A percentile compares a stretch with the other conserved stretches of the same genome.
Evolutionary conservation across 2,797 vertebrate genomes (phyloP).

Genomic region (Eulemur rubriventer): DNA sequence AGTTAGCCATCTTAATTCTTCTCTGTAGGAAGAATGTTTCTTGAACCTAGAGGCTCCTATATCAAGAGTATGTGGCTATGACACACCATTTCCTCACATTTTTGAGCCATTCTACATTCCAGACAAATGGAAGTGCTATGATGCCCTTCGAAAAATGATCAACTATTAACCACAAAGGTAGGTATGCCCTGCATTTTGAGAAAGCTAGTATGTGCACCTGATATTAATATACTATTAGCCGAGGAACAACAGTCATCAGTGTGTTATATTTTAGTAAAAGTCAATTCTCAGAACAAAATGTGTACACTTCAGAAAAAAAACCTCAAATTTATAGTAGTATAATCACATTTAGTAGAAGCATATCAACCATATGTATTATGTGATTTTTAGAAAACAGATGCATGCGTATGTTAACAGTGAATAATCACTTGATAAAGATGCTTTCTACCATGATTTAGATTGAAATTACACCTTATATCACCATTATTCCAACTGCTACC

Average conservation of each 20-base stretch:
- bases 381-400: neutral
- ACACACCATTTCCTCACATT: conserved; percentile 98
- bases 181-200: neutral
- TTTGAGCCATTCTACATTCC: conserved; percentile 99
- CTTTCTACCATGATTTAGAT: neutral
- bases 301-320: neutral
- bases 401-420: neutral
- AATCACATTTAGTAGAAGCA: neutral
- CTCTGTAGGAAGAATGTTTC: conserved; percentile 96
- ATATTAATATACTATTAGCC: rapidly evolving
- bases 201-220: neutral
- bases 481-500: neutral
- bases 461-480: neutral
- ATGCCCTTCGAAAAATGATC: conserved; percentile 96
- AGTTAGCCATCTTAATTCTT: conserved; percentile 63
- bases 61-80: conserved; percentile 96
- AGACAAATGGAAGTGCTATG: conserved; percentile 99
- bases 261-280: neutral
- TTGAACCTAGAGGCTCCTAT: conserved; percentile 98
- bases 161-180: conserved; percentile 91
- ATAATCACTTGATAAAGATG: neutral
- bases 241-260: neutral
- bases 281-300: neutral
- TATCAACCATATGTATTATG: neutral
- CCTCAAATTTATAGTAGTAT: neutral